Percentiles rank a stretch among this genome's conserved stretches.
Conservation (phyloP, 2,113 vertebrate genomes). For the Empidonax traillii region DNA sequence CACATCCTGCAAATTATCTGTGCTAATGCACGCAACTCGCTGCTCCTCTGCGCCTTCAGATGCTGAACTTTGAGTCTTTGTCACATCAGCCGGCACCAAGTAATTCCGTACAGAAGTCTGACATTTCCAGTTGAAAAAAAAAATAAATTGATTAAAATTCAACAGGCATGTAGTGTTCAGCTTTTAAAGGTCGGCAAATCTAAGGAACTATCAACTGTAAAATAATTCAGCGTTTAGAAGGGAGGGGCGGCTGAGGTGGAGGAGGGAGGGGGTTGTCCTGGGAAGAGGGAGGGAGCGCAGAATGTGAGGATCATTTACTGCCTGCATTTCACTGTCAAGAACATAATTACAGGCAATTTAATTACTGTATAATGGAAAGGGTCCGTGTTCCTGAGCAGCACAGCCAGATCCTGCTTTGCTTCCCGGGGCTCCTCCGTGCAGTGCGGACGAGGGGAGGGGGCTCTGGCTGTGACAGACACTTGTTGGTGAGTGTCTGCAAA, state of each 20-base stretch:
- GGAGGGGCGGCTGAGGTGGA: neutral
- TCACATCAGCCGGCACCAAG: slow-evolving; percentile 73
- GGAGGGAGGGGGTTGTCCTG: neutral
- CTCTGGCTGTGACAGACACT: rapidly evolving
- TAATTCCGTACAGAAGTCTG: slow-evolving; percentile 78
- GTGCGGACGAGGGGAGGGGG: neutral
- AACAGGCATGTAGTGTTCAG: slow-evolving; percentile 76
- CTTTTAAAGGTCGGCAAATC: slow-evolving; percentile 80
- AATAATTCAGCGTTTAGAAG: slow-evolving; percentile 78
- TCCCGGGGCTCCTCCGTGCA: neutral
- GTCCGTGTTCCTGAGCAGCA: neutral
- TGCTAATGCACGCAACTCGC: slow-evolving; percentile 57
- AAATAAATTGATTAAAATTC: slow-evolving; percentile 86
- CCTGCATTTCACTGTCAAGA: slow-evolving; percentile 38
- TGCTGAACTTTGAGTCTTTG: slow-evolving; percentile 78
- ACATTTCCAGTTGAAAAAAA: slow-evolving; percentile 79
- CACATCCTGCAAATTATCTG: slow-evolving; percentile 69
- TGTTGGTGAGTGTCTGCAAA: neutral
- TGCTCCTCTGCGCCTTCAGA: slow-evolving; percentile 67
- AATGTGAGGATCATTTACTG: slow-evolving; percentile 45
- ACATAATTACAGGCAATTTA: slow-evolving; percentile 63
- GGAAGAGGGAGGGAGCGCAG: neutral
- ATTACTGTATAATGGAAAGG: slow-evolving; percentile 16
- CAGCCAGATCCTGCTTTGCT: neutral
- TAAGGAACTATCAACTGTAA: slow-evolving; percentile 79